These are phyloP conservation scores for Cephalopholis sonnerati DNA, from an alignment of 2,113 vertebrate species.

Conservation along the genomic window DNA sequence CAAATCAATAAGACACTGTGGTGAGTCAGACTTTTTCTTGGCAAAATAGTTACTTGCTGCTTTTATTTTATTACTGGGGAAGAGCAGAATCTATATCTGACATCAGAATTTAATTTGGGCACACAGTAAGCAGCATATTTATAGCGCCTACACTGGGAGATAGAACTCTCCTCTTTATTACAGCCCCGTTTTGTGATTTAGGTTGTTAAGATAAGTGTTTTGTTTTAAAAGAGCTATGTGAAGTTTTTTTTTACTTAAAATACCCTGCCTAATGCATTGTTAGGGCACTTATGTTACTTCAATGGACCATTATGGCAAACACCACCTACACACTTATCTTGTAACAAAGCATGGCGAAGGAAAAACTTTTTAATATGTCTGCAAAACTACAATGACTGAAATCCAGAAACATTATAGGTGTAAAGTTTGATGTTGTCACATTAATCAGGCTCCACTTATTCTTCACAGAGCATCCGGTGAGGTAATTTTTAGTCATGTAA, in stretches of 20 bases:
- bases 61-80: not conserved
- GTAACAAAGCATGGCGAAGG: constrained; percentile 6
- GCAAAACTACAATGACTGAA: constrained; percentile 11
- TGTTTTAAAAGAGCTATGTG: constrained; percentile 24
- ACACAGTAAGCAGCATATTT: not conserved
- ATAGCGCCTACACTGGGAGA: not conserved
- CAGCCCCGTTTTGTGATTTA: constrained; percentile 4
- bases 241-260: constrained; percentile 48
- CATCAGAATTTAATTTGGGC: not conserved
- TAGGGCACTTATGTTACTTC: not conserved
- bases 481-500: constrained; percentile 12
- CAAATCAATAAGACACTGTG: not conserved
- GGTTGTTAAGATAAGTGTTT: constrained; percentile 7
- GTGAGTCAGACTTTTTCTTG: not conserved
- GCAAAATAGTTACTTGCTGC: not conserved
- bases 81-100: not conserved
- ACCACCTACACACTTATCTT: constrained; percentile 27
- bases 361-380: not conserved
- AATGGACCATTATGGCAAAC: constrained; percentile 19
- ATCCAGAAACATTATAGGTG: not conserved
- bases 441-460: not conserved
- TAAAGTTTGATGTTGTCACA: constrained; percentile 10
- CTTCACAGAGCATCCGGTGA: not conserved
- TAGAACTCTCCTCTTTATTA: not conserved
- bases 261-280: constrained; percentile 14